Evolutionary conservation across 2,797 vertebrate species (phyloP), one percentile per base, ranked within the genome.

Genomic region (Platalea minor): DNA sequence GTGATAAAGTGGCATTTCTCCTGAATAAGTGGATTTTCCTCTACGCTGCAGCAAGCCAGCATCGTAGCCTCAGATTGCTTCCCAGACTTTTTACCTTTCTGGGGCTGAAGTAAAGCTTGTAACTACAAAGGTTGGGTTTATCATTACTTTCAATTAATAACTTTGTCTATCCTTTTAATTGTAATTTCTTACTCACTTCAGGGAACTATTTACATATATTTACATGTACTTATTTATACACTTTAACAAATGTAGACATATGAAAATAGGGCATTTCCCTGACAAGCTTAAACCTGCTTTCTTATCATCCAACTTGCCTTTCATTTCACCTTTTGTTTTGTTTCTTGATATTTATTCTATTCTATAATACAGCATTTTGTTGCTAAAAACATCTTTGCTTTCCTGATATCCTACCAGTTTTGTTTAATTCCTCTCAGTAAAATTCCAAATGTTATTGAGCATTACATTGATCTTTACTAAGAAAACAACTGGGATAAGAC

Each of bases 81-180:
- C 90, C 78, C 43, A 68, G 0, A 37, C 24, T 70, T 87, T 79
- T 77, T 25, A 85, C 77, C 31, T 91, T 95, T 88, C 67, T 83
- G 50, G 50, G 29, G 33, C 86, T 94, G 89, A 93, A 84, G 25
- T 85, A 94, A 41, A 81, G 29, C 81, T 87, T 69, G 31, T 87
- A 95, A 89, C 87, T 84, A 78, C 79, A 57, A 78, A 79, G 91
- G 50, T 45, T 95, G 72, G 31, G 51, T 83, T 94, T 94, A 90
- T 94, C 88, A 68, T 89, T 91, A 86, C 28, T 91, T 96, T 76
- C 69, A 95, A 82, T 96, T 94, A 89, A 86, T 89, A 94, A 89
- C 45, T 85, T 92, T 93, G 70, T 79, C 96, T 96, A 48, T 89
- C 56, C 63, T 91, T 91, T 79, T 93, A 94, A 94, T 94, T 94